A percentile compares a stretch with the other conserved stretches of the same genome.
phyloP scores from a whole-genome alignment of 2,113 vertebrate genomes.

The Rafetus swinhoei region DNA sequence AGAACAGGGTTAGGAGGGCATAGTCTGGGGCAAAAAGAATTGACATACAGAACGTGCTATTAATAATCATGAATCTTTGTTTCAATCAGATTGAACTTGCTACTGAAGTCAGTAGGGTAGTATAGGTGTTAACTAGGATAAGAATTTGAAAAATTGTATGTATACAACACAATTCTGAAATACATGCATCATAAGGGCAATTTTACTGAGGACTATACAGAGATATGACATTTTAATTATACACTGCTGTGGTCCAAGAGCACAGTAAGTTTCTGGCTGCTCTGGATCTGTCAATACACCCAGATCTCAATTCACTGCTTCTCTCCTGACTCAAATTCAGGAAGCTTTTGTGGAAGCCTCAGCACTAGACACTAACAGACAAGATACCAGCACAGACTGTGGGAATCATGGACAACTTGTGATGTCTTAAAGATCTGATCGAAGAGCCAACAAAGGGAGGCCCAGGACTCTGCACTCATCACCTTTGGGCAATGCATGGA shows the following conservation, averaged over 20 bases:
- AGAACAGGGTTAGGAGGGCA: background rate
- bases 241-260: background rate
- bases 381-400: background rate
- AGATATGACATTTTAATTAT: conserved; percentile 38
- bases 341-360: background rate
- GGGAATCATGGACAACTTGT: background rate
- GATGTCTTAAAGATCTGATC: background rate
- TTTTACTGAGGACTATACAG: conserved; percentile 25
- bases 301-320: background rate
- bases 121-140: background rate
- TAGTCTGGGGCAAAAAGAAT: background rate
- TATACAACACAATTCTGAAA: background rate
- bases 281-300: background rate
- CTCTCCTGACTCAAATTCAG: background rate
- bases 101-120: conserved; percentile 27
- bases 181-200: background rate
- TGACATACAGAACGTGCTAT: background rate
- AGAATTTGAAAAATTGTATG: background rate
- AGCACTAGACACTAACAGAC: background rate
- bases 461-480: background rate
- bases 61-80: conserved; percentile 22
- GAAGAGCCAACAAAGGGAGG: background rate
- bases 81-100: conserved; percentile 1
- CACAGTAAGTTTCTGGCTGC: background rate
- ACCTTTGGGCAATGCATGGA: background rate